phyloP scores from a whole-genome alignment of 1,140 invertebrate genomes.

The Brachionus rotundiformis region DNA sequence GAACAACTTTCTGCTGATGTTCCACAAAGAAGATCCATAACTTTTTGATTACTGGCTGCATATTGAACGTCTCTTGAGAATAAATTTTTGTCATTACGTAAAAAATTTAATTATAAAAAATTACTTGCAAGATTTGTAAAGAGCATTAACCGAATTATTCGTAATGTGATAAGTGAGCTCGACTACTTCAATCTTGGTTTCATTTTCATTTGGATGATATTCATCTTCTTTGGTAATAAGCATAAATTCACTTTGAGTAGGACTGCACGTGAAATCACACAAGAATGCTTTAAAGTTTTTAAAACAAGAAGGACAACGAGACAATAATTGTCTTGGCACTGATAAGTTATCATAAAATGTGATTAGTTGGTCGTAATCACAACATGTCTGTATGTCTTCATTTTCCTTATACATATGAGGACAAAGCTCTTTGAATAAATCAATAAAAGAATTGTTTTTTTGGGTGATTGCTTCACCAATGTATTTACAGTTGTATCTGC shows the following conservation, averaged over 20 bases:
- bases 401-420: constrained; percentile 34
- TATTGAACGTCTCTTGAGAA: constrained; percentile 45
- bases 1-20: constrained; percentile 21
- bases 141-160: background rate
- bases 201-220: constrained; percentile 5
- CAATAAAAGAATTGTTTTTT: background rate
- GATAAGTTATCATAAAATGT: constrained; percentile 16
- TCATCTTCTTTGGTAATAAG: background rate
- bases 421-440: constrained; percentile 37
- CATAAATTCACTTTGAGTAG: constrained; percentile 37
- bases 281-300: constrained; percentile 40
- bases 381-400: constrained; percentile 27
- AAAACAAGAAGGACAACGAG: constrained; percentile 50
- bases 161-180: constrained; percentile 17
- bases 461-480: background rate
- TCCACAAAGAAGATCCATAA: constrained; percentile 50
- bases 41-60: constrained; percentile 44
- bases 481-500: constrained; percentile 34
- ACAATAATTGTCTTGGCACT: constrained; percentile 33
- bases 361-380: constrained; percentile 14
- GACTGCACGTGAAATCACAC: constrained; percentile 43
- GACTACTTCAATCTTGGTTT: background rate
- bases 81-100: no score
- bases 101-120: background rate
- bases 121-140: constrained; percentile 49